Evolutionary conservation across 2,113 vertebrate genomes (phyloP).

Genomic region (Xiphias gladius): DNA sequence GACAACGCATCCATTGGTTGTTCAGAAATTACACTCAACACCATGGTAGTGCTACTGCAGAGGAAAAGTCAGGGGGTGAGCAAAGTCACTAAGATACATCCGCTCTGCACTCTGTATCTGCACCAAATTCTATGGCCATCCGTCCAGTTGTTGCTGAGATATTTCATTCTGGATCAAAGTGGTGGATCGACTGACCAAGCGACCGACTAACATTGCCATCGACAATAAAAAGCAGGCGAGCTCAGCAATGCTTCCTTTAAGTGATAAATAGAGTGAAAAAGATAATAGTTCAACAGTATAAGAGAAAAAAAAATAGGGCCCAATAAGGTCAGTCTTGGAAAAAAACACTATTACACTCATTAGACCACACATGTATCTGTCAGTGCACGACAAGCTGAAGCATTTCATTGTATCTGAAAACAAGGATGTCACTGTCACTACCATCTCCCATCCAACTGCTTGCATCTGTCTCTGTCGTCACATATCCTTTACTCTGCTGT

Average conservation of each 20-base stretch:
- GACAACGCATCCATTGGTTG: background rate
- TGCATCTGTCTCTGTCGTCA: slow-evolving; percentile 22
- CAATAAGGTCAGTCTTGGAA: slow-evolving; percentile 25
- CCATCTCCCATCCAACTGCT: slow-evolving; percentile 16
- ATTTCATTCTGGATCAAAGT: too few relatives aligned
- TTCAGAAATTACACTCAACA: background rate
- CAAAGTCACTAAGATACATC: too few relatives aligned
- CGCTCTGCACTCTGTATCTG: background rate
- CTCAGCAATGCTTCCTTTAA: background rate
- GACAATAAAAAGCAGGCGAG: background rate
- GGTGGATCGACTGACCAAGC: background rate
- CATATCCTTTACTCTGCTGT: slow-evolving; percentile 26
- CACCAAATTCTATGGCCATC: background rate
- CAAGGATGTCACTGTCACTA: slow-evolving; percentile 42
- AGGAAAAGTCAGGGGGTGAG: too few relatives aligned
- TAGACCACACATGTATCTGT: slow-evolving; percentile 50
- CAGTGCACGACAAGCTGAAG: slow-evolving; percentile 48
- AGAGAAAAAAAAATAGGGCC: background rate
- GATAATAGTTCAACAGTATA: background rate
- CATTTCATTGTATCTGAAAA: slow-evolving; percentile 16
- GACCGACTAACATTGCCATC: background rate
- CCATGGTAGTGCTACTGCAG: too few relatives aligned
- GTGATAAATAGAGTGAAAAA: background rate
- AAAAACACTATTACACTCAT: slow-evolving; percentile 43
- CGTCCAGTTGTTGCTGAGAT: too few relatives aligned